Evolutionary conservation across 2,888 invertebrate species (phyloP), one percentile per base, ranked within the genome.

Genomic region (Philaethria dido): DNA sequence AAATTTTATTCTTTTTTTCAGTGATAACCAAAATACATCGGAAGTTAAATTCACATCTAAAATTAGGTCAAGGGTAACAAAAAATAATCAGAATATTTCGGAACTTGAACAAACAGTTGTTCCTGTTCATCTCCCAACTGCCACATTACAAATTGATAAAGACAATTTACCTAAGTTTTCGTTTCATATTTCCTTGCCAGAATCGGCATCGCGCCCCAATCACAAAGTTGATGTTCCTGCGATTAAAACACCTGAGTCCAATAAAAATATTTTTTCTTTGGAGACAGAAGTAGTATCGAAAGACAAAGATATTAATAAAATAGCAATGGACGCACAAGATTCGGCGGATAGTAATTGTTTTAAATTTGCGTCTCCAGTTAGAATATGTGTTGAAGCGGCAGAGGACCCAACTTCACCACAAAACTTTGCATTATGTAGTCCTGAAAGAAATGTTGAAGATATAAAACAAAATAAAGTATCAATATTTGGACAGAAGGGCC

Each of bases 81-180:
- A 84, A 69, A 64, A 69, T 1, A 80, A 80, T 60, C 73, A 83
- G 16, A 80, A 80, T 9, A 74, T 74, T 4, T 70, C 64, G n/a
- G 50, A 42, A 8, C 69, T 72, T 6, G 20, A 73, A 45, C 80
- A 77, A 9, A 75, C 75, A 39, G 68, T 70, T 44, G 69, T 76
- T 4, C 80, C 82, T 16, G 73, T 87, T 1, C 76, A 81, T 61
- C 74, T 90, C 44, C 88, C 89, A 3, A 78, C 80, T 29, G 85
- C 77, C 3, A 77, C 78, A 20, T 76, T 89, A 67, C 77, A 83
- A 67, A 87, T 89, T 69, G 85, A 87, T 66, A 73, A 81, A 68
- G 76, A 86, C 57, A 85, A 87, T 64, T 76, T 89, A 68, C 88
- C 88, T 1, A 86, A 83, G 44, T 86, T 89, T 72, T 77, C 82